Base-by-base conservation (phyloP, 1,140 invertebrate genomes). In the Bombus consobrinus region DNA sequence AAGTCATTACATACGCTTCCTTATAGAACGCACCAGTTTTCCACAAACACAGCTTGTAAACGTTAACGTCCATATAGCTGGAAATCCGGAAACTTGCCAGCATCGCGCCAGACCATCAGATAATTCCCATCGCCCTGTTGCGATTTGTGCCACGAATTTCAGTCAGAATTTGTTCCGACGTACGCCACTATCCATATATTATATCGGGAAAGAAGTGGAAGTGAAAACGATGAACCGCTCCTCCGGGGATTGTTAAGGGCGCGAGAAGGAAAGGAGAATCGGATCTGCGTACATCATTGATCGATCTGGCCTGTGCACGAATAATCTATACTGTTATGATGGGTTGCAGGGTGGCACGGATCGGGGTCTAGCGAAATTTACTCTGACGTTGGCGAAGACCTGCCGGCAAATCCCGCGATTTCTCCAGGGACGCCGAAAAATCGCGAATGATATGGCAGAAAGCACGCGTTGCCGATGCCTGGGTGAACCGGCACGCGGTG, bases 371-470 rank as follows among this genome's bases (percentile, higher is more conserved):
- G 53, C 79, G 37, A 92, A 92, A 93, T 90, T 91, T 57, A 71
- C 79, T 86, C 81, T 90, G 92, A 92, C 91, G 81, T 91, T 79
- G 76, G 81, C 69, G 88, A 89, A 89, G 88, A 89, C 77, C 88
- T 79, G 85, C 71, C 76, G 71, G 89, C 69, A 91, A 95, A 94
- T 95, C 93, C 92, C 90, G 83, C 93, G 91, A 94, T 94, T 95
- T 94, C 94, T 94, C 94, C 83, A 76, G 94, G 94, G 94, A 93
- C 76, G 25, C 12, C 77, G 77, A 93, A 94, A 94, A 94, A 94
- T 93, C 92, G 93, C 92, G 91, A 93, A 94, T 94, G 93, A 94
- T 93, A 92, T 90, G 93, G 83, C 88, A 83, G 92, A 92, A 92
- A 91, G 86, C 85, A 73, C 66, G 37, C 25, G 39, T 62, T 69